These are phyloP conservation scores for Meleagris gallopavo DNA, from an alignment of 2,113 vertebrate genomes.

Conservation along the genomic window DNA sequence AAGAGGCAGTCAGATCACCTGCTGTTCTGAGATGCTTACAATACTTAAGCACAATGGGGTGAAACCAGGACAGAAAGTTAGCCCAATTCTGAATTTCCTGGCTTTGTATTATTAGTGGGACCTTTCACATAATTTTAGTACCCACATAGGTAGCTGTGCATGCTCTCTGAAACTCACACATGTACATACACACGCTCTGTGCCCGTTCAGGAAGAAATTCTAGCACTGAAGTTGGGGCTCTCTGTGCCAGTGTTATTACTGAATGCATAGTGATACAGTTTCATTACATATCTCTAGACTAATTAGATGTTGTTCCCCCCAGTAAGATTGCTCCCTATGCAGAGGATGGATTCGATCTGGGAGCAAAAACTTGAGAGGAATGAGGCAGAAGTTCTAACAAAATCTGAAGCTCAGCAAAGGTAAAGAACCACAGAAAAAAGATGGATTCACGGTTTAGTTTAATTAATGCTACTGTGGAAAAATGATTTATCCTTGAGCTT, in stretches of 20 bases:
- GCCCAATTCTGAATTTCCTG: slow-evolving; percentile 48
- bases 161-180: neutral
- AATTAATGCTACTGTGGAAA: neutral
- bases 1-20: slow-evolving; percentile 51
- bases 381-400: neutral
- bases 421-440: neutral
- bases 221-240: neutral
- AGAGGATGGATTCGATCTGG: neutral
- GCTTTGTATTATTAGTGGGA: slow-evolving; percentile 56
- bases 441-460: neutral
- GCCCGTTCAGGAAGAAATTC: neutral
- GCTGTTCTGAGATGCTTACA: slow-evolving; percentile 34
- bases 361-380: neutral
- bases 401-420: neutral
- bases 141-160: neutral
- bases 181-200: neutral
- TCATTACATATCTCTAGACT: neutral
- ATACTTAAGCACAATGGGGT: slow-evolving; percentile 39
- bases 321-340: neutral
- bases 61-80: slow-evolving; percentile 40
- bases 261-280: neutral
- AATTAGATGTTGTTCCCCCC: neutral
- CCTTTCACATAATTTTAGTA: slow-evolving; percentile 40
- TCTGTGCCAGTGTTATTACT: rapidly evolving
- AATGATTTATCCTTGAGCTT: neutral